Percentiles rank a stretch among this genome's conserved stretches.
Conservation (phyloP, 1,140 invertebrate genomes). For the Heterodera carotae region DNA sequence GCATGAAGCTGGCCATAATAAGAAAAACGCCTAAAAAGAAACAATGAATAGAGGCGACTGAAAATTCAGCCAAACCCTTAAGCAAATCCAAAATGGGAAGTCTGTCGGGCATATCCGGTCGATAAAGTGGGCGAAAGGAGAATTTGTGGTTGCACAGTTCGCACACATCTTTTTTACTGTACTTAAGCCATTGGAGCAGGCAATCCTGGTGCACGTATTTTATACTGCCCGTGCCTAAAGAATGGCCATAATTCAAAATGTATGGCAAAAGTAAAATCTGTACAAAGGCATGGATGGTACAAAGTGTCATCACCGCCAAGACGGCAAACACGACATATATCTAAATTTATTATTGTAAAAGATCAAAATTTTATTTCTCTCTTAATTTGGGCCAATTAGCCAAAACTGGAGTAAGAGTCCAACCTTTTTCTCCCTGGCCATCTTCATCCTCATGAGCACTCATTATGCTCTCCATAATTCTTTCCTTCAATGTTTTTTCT, state of each 20-base stretch:
- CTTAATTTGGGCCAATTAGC: too few relatives aligned
- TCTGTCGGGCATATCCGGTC: conserved; percentile 94
- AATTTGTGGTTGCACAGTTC: conserved; percentile 96
- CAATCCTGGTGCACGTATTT: conserved; percentile 94
- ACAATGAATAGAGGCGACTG: background rate
- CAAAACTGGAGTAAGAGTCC: too few relatives aligned
- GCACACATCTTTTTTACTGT: conserved; percentile 96
- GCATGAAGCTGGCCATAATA: conserved; percentile 84
- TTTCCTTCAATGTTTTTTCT: conserved; percentile 1
- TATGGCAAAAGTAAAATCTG: background rate
- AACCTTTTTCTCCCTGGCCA: conserved; percentile 8
- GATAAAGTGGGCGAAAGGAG: conserved; percentile 97
- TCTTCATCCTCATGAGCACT: background rate
- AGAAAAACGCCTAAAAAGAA: conserved; percentile 76
- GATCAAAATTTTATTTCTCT: too few relatives aligned
- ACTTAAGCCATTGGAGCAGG: conserved; percentile 75
- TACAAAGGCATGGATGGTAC: conserved; percentile 82
- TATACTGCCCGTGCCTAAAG: conserved; percentile 93
- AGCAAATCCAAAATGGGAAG: conserved; percentile 75
- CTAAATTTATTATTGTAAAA: conserved; percentile 69
- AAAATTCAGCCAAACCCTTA: conserved; percentile 71
- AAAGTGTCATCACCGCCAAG: conserved; percentile 69
- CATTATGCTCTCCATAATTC: conserved; percentile 7
- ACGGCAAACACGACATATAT: conserved; percentile 96
- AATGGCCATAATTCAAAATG: background rate